Evolutionary conservation across 2,113 vertebrate genomes (phyloP), one percentile per base, ranked within the genome.

Genomic region (Pristiophorus japonicus): DNA sequence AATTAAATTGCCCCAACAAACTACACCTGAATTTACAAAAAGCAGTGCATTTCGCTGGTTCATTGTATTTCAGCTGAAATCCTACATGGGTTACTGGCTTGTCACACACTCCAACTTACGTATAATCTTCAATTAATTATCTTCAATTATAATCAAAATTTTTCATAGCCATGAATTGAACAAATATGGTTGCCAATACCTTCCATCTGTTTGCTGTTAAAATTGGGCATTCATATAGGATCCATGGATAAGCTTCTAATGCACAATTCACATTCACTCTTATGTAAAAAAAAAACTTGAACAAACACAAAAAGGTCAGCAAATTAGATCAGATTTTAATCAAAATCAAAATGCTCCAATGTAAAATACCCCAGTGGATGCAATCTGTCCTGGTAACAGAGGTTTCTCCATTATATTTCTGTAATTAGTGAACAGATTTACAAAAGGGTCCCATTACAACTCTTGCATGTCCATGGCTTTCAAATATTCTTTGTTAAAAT

Each of bases 241-340:
- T 88, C 42, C 45, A 59, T 34, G 87, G 47, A 55, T 24, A 88
- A 30, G 22, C 24, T 51, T 55, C 38, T n/a, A 66, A 42, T 94
- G 92, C 8, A 94, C 22, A 45, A 45, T 42, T 66, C 92, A 94
- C 65, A 67, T 94, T 94, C 63, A 94, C 42, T 67, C n/a, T 63
- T 94, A 94, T 47, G 12, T 90, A 66, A 65, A 65, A 63, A 66
- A 65, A 65, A 63, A 66, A 63, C 62, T 65, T 93, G 90, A 93
- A 65, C n/a, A 63, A 93, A 65, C 62, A 94, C 24, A 67, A 66
- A 94, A 30, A 59, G 8, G 22, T 45, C 63, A 94, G 18, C 16
- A 45, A 67, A 45, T 94, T 66, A 66, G n/a, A 66, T 94, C 51
- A 59, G 24, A 90, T 51, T 59, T 55, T 30, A 90, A 34, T 90